A percentile compares a stretch with the other conserved stretches of the same genome.
Conservation (phyloP, 2,888 invertebrate genomes). For the Pristionchus japonicus region DNA sequence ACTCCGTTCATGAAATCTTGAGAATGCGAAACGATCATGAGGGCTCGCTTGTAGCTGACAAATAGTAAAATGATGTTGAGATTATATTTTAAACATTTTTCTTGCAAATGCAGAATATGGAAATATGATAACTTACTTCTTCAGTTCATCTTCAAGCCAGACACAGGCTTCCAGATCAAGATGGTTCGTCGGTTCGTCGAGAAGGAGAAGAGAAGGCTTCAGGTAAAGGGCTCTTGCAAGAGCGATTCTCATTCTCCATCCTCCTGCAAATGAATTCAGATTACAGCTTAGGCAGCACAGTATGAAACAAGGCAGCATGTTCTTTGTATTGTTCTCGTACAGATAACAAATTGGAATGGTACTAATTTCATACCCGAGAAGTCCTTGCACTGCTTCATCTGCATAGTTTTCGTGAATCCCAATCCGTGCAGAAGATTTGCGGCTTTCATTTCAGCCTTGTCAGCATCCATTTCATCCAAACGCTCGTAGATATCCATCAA, state of each 20-base stretch:
- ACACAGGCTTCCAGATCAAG: constrained; percentile 93
- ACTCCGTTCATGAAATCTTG: constrained; percentile 99
- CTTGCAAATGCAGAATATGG: too few species aligned
- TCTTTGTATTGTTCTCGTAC: too few species aligned
- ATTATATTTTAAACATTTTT: too few species aligned
- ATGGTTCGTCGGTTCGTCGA: constrained; percentile 81
- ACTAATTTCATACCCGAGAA: constrained; percentile 78
- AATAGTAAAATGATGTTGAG: too few species aligned
- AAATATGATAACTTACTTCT: constrained; percentile 84
- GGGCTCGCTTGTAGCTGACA: constrained; percentile 87
- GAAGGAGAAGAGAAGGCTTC: constrained; percentile 79
- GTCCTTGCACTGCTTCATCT: constrained; percentile 82
- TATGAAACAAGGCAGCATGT: background rate
- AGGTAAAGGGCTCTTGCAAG: constrained; percentile 80
- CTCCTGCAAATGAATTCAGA: constrained; percentile 75
- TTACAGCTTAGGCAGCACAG: background rate
- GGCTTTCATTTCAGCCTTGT: constrained; percentile 93
- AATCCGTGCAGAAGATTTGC: constrained; percentile 95
- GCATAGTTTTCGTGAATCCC: constrained; percentile 87
- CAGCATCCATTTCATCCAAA: constrained; percentile 94
- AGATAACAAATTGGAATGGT: too few species aligned
- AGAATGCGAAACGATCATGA: constrained; percentile 98
- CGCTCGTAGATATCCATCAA: constrained; percentile 97
- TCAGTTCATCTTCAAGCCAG: constrained; percentile 98
- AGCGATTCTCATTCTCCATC: constrained; percentile 82